phyloP scores from a whole-genome alignment of 2,888 invertebrate genomes.

The Ophion obscuratus region DNA sequence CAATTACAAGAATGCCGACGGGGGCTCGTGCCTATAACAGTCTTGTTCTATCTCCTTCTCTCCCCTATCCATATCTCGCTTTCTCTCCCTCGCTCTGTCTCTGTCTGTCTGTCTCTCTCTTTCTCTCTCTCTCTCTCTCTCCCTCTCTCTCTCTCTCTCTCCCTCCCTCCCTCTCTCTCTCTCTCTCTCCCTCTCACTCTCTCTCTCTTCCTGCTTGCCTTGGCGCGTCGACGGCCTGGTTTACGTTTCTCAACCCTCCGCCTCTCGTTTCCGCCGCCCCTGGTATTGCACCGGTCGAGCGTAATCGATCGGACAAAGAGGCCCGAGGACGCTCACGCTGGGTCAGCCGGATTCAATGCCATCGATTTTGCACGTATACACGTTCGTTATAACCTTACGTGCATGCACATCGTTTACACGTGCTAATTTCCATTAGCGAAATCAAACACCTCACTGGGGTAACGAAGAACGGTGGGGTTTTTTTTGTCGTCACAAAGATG shows the following conservation, averaged over 20 bases:
- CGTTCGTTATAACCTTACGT: constrained; percentile 36
- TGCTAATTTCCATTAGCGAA: constrained; percentile 37
- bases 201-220: constrained; percentile 41
- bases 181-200: constrained; percentile 27
- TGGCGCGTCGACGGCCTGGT: constrained; percentile 60
- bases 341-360: constrained; percentile 74
- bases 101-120: constrained; percentile 42
- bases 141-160: constrained; percentile 38
- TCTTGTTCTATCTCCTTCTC: constrained; percentile 42
- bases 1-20: constrained; percentile 73
- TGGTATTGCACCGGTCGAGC: constrained; percentile 51
- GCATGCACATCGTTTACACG: constrained; percentile 30
- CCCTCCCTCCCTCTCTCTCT: constrained; percentile 44
- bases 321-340: constrained; percentile 70
- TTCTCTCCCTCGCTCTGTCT: not conserved
- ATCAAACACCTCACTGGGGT: constrained; percentile 19
- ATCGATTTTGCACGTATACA: constrained; percentile 59
- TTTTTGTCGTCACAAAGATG: not conserved
- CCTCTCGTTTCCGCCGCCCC: constrained; percentile 48
- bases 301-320: constrained; percentile 69
- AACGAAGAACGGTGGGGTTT: not conserved
- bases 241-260: constrained; percentile 58
- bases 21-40: constrained; percentile 54
- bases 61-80: constrained; percentile 18
- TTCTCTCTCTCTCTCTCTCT: constrained; percentile 21